Conservation (phyloP, 2,797 vertebrate genomes). For the Syngnathus acus region DNA sequence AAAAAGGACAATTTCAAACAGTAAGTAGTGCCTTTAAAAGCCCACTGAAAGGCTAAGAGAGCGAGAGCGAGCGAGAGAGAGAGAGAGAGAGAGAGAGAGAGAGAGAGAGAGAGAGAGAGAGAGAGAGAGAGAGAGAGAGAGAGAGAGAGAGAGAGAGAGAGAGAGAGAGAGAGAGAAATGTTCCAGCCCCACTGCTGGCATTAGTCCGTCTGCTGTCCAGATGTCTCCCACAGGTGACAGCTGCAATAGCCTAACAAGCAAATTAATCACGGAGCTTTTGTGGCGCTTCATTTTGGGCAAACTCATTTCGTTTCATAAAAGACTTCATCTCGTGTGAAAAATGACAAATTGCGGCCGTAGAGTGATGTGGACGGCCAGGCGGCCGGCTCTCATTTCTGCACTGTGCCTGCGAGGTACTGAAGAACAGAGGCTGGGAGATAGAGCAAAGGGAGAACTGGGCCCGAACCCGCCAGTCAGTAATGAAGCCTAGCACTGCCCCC, state of each 20-base stretch:
- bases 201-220: constrained; percentile 83
- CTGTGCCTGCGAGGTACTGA: constrained; percentile 62
- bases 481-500: constrained; percentile 66
- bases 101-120: constrained; percentile 50
- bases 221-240: constrained; percentile 83
- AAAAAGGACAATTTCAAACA: constrained; percentile 67
- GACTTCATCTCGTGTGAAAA: constrained; percentile 78
- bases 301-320: constrained; percentile 81
- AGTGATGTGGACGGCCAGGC: constrained; percentile 67
- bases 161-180: constrained; percentile 46
- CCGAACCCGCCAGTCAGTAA: constrained; percentile 65
- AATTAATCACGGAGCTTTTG: constrained; percentile 80
- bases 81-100: constrained; percentile 51
- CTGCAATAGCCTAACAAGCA: constrained; percentile 82
- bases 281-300: constrained; percentile 75
- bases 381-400: constrained; percentile 61
- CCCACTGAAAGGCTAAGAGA: constrained; percentile 65
- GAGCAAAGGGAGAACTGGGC: constrained; percentile 60
- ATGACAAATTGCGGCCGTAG: constrained; percentile 75
- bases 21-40: constrained; percentile 70
- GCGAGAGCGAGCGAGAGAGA: constrained; percentile 38
- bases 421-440: constrained; percentile 60
- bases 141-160: constrained; percentile 40
- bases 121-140: constrained; percentile 37
- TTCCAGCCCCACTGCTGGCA: constrained; percentile 70